Evolutionary conservation across 2,113 vertebrate genomes (phyloP), one percentile per base, ranked within the genome.

Genomic region (Tor tambroides): DNA sequence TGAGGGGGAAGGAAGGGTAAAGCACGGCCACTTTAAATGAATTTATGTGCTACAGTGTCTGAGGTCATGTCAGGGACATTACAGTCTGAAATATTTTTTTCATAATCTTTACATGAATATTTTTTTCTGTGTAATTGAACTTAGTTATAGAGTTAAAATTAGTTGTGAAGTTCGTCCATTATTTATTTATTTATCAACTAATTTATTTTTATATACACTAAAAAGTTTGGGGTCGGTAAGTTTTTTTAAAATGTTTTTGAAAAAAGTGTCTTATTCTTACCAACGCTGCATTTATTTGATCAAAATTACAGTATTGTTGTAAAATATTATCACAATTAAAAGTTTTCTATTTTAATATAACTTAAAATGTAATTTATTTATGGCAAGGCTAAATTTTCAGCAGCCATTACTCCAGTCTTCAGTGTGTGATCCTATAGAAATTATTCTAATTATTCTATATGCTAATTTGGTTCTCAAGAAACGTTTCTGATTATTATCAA

Each of bases 21-120:
- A 90, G 87, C 89, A 80, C 79, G 19, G 6, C 5, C 83, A 59
- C 85, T 86, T 91, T 89, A 89, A 88, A 87, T 88, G 84, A 85
- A 89, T 90, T 83, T 83, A 46, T 82, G 26, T 67, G 59, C n/a
- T 41, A 41, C 56, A 15, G 32, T n/a, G 78, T 21, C 30, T 38
- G 54, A 38, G 78, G 78, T 80, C 78, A 80, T 32, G 4, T 41
- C n/a, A 38, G 32, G 78, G 32, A 15, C 10, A 1, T n/a, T 21
- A n/a, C 12, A 23, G 19, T 78, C n/a, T 90, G 63, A 35, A n/a
- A 23, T 75, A 4, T 46, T 26, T 21, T 74, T 75, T 43, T 21
- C 1, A 43, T 23, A 75, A 41, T 74, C 72, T 15, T n/a, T n/a
- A 43, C 3, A 26, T 46, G 38, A 46, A 14, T 75, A 6, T 43